Percentiles rank a stretch among this genome's conserved stretches.
Conservation (phyloP, 2,797 vertebrate species). For the Neosalanx taihuensis region DNA sequence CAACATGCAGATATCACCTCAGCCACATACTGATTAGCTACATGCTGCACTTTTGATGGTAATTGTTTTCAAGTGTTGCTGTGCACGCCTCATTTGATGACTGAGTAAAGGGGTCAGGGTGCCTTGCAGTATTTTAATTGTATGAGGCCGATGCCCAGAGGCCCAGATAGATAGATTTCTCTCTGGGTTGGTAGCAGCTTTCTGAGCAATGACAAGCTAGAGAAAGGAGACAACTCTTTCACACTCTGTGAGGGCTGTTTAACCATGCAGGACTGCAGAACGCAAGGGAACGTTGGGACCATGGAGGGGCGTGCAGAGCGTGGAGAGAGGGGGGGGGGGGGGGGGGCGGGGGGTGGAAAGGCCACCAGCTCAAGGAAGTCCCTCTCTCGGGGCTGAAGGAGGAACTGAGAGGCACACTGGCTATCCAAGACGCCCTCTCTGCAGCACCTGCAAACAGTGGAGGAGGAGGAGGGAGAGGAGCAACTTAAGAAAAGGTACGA, state of each 20-base stretch:
- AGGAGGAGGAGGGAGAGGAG: slow-evolving; percentile 7
- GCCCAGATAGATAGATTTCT: slow-evolving; percentile 43
- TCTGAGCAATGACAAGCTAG: slow-evolving; percentile 35
- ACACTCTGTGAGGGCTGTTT: slow-evolving; percentile 42
- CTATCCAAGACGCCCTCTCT: neutral
- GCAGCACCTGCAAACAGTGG: neutral
- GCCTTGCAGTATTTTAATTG: slow-evolving; percentile 49
- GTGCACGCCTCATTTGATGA: slow-evolving; percentile 69
- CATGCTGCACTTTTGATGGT: slow-evolving; percentile 64
- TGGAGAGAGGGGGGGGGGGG: neutral
- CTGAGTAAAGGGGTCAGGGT: slow-evolving; percentile 57
- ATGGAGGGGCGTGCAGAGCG: neutral
- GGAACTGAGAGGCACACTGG: slow-evolving; percentile 18
- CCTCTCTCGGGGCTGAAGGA: slow-evolving; percentile 11
- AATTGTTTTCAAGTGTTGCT: slow-evolving; percentile 74
- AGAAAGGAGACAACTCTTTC: slow-evolving; percentile 39
- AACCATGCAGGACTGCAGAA: slow-evolving; percentile 38
- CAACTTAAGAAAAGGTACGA: slow-evolving; percentile 16
- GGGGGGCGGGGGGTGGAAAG: slow-evolving; percentile 28
- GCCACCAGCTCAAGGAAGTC: slow-evolving; percentile 11
- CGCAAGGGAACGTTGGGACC: slow-evolving; percentile 32
- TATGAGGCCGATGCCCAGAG: slow-evolving; percentile 23
- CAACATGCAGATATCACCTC: neutral
- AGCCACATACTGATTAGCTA: slow-evolving; percentile 46
- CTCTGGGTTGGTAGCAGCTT: slow-evolving; percentile 21